Conservation (phyloP, 1,140 invertebrate species). For the Apis mellifera region DNA sequence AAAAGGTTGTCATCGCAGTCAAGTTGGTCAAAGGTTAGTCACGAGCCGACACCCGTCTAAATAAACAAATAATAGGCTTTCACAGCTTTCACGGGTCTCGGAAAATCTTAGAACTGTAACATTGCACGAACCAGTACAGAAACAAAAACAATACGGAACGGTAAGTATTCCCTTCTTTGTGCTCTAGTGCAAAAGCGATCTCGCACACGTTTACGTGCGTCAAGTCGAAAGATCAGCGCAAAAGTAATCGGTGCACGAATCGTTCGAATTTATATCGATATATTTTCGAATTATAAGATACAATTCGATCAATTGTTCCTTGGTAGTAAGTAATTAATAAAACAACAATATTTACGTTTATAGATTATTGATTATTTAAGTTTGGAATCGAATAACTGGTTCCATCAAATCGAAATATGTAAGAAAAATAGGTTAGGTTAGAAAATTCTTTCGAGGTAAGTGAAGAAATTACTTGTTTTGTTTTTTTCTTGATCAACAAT, state of each 20-base stretch:
- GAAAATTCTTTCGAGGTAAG: no score
- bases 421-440: no score
- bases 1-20: not conserved
- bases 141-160: not conserved
- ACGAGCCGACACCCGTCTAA: conserved; percentile 3
- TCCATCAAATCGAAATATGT: no score
- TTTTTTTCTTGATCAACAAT: no score
- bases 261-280: not conserved
- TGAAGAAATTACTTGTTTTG: no score
- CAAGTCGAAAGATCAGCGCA: not conserved
- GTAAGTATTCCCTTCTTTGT: conserved; percentile 6
- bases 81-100: not conserved
- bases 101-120: conserved; percentile 45
- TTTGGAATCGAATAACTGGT: no score
- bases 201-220: conserved; percentile 16
- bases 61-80: conserved; percentile 54
- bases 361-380: no score
- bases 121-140: not conserved
- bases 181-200: conserved; percentile 1
- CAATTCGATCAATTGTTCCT: no score
- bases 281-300: no score
- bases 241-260: not conserved
- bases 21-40: not conserved
- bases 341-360: no score
- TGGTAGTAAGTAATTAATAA: no score